A percentile compares a stretch with the other conserved stretches of the same genome.
phyloP scores from a whole-genome alignment of 2,113 vertebrate species.

The Scatophagus argus region DNA sequence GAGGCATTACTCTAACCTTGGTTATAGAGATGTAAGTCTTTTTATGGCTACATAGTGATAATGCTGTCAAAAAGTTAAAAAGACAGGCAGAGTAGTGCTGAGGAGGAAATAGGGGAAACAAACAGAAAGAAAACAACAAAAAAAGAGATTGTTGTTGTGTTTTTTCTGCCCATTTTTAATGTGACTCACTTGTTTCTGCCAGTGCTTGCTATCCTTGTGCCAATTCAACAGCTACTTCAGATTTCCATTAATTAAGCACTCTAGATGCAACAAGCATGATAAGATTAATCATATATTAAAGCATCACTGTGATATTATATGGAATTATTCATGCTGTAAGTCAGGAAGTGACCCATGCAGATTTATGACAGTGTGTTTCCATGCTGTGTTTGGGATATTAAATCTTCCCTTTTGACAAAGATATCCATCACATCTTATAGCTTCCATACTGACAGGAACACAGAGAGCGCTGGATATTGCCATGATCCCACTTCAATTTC shows the following conservation, averaged over 20 bases:
- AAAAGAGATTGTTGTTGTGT: not conserved
- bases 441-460: slow-evolving; percentile 60
- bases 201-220: not conserved
- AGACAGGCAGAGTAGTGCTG: not conserved
- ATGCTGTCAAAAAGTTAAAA: slow-evolving; percentile 38
- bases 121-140: not conserved
- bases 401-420: slow-evolving; percentile 72
- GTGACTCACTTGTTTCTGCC: not conserved
- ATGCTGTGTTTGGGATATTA: slow-evolving; percentile 56
- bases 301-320: slow-evolving; percentile 28
- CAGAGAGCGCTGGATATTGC: slow-evolving; percentile 70
- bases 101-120: not conserved
- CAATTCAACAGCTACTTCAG: slow-evolving; percentile 29
- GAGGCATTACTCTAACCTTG: slow-evolving; percentile 61
- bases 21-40: slow-evolving; percentile 53
- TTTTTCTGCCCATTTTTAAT: not conserved
- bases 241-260: slow-evolving; percentile 47
- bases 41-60: slow-evolving; percentile 56
- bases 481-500: slow-evolving; percentile 79
- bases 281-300: slow-evolving; percentile 53
- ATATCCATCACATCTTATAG: slow-evolving; percentile 74
- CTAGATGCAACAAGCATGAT: slow-evolving; percentile 32
- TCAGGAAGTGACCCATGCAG: slow-evolving; percentile 44
- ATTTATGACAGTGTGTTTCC: slow-evolving; percentile 55
- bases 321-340: slow-evolving; percentile 41